Base-by-base conservation (phyloP, 2,888 invertebrate species). In the Parochlus steinenii region DNA sequence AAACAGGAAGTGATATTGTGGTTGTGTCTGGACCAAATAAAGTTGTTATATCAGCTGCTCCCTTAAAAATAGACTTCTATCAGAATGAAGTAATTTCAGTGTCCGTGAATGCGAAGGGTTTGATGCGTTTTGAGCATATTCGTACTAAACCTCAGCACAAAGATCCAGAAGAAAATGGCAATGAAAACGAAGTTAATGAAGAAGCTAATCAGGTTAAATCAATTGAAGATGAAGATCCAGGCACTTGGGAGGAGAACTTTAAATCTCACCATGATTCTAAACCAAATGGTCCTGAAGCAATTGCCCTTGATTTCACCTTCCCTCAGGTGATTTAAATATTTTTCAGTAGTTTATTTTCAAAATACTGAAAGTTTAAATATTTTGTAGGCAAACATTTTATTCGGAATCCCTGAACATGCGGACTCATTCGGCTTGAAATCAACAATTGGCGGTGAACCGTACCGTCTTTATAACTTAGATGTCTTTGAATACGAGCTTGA, bases 401-500 rank as follows among this genome's bases (percentile, higher is more conserved):
- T 89, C 53, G 95, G 64, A 43, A 74, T 99, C 41, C 98, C 98
- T 0, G 90, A 97, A 55, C 98, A 99, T 63, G 95, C 92, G 0
- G 97, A 98, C 56, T 69, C 71, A 6, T 72, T 97, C 48, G 67
- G 82, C 2, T 64, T 99, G 5, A 75, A 74, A 45, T 79, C 83
- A 0, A 98, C 98, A 0, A 68, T 69, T 4, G 69, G 72, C 2
- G 31, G 33, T 6, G 93, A 97, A 46, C 97, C 97, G 0, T 97
- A 95, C 58, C 72, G 97, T 1, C 61, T 98, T 11, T 98, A 83
- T 60, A 98, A 98, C 60, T 62, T 97, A 53, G 98, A 99, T 59
- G 97, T 98, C 8, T 98, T 98, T 56, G 97, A 98, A 55, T 99
- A 93, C 54, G 89, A 98, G 49, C 53, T 93, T 8, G 77, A 93